Conservation (phyloP, 2,888 invertebrate species). For the Metalampra italica region DNA sequence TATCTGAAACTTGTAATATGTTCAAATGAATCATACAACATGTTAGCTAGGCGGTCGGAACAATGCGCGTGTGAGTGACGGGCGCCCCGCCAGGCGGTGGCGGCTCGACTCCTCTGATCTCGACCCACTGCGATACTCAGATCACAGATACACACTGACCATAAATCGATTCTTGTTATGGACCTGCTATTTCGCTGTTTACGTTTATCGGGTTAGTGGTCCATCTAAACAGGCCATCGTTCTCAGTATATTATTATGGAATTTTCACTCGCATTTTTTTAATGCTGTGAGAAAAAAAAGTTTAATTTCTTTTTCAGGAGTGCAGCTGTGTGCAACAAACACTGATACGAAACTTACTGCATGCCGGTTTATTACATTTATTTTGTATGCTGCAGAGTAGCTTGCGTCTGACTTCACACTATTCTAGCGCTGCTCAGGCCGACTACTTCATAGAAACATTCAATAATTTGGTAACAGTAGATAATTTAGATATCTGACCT, state of each 20-base stretch:
- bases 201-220: conserved; percentile 55
- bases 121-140: conserved; percentile 52
- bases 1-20: conserved; percentile 62
- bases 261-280: too few relatives aligned
- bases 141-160: conserved; percentile 59
- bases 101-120: conserved; percentile 50
- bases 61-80: conserved; percentile 67
- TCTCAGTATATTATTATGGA: too few relatives aligned
- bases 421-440: conserved; percentile 37
- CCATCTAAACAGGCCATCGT: conserved; percentile 63
- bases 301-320: conserved; percentile 20
- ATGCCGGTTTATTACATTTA: conserved; percentile 62
- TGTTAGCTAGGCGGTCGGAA: conserved; percentile 53
- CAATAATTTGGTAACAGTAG: background rate
- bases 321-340: conserved; percentile 73
- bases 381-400: conserved; percentile 59
- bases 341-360: conserved; percentile 64
- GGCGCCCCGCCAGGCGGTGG: conserved; percentile 53
- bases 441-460: conserved; percentile 8
- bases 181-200: conserved; percentile 63
- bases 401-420: conserved; percentile 49
- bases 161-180: conserved; percentile 68
- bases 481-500: background rate
- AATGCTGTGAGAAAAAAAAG: background rate
- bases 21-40: conserved; percentile 60